phyloP scores from a whole-genome alignment of 1,140 invertebrate genomes.

The Bombus vancouverensis region DNA sequence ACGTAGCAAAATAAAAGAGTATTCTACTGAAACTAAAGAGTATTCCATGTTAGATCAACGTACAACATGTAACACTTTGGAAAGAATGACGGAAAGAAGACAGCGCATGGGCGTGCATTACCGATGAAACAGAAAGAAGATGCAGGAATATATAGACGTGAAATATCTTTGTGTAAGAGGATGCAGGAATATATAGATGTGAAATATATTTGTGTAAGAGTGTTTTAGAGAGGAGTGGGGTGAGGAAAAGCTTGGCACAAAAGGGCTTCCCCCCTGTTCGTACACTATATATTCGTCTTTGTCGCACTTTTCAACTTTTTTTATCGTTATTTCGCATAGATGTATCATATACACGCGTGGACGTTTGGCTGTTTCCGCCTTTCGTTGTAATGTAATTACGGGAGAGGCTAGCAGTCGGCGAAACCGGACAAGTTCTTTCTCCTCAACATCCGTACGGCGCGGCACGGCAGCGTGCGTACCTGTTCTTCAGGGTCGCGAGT shows the following conservation, averaged over 20 bases:
- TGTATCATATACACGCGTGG: neutral
- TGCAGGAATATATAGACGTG: neutral
- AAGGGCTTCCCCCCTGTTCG: conserved; percentile 43
- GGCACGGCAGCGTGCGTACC: conserved; percentile 27
- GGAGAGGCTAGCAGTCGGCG: conserved; percentile 40
- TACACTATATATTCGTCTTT: neutral
- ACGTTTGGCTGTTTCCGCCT: conserved; percentile 6
- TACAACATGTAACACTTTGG: neutral
- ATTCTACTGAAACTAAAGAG: no score
- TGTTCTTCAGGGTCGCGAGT: conserved; percentile 43
- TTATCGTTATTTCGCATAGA: neutral
- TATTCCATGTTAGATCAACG: neutral
- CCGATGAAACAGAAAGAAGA: neutral
- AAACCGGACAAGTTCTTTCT: conserved; percentile 65
- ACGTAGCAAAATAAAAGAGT: neutral
- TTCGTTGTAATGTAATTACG: conserved; percentile 54
- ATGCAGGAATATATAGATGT: neutral
- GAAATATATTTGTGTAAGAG: neutral
- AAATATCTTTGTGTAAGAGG: neutral
- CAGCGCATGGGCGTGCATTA: neutral
- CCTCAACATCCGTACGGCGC: neutral
- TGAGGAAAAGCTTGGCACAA: conserved; percentile 1
- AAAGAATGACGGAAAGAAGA: neutral
- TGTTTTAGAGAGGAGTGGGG: neutral
- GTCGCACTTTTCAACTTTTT: neutral